Evolutionary conservation across 2,113 vertebrate species (phyloP).

Genomic region (Leuciscus idus): DNA sequence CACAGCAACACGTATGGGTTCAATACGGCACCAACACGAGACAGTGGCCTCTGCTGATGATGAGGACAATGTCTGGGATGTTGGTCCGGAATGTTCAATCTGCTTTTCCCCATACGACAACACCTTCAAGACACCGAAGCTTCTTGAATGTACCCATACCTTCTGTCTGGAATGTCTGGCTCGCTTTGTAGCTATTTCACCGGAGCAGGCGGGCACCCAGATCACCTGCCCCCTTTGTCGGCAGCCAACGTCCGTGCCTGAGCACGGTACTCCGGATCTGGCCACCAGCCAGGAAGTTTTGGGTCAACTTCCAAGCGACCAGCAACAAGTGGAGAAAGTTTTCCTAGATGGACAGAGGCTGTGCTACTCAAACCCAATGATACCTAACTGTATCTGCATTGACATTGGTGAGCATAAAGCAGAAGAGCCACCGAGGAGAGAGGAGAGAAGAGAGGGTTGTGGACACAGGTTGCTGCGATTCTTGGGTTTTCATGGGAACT

Average conservation of each 20-base stretch:
- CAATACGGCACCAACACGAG: slow-evolving; percentile 70
- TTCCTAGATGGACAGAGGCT: slow-evolving; percentile 84
- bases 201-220: slow-evolving; percentile 62
- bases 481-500: slow-evolving; percentile 69
- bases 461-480: slow-evolving; percentile 38
- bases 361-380: slow-evolving; percentile 71
- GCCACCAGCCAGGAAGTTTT: slow-evolving; percentile 79
- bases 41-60: neutral
- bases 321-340: slow-evolving; percentile 74
- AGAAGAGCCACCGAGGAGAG: slow-evolving; percentile 18
- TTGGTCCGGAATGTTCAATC: slow-evolving; percentile 87
- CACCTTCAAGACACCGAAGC: slow-evolving; percentile 91
- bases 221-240: slow-evolving; percentile 84
- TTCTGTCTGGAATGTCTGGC: slow-evolving; percentile 96
- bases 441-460: neutral
- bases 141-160: slow-evolving; percentile 87
- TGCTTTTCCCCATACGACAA: slow-evolving; percentile 95
- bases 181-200: slow-evolving; percentile 80
- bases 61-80: slow-evolving; percentile 64
- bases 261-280: slow-evolving; percentile 74
- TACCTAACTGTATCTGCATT: slow-evolving; percentile 62
- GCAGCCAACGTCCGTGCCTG: slow-evolving; percentile 76
- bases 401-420: slow-evolving; percentile 79
- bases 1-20: neutral
- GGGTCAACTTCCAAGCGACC: slow-evolving; percentile 73